Evolutionary conservation across 2,797 vertebrate species (phyloP), one percentile per base, ranked within the genome.

Genomic region (Nothura maculosa): DNA sequence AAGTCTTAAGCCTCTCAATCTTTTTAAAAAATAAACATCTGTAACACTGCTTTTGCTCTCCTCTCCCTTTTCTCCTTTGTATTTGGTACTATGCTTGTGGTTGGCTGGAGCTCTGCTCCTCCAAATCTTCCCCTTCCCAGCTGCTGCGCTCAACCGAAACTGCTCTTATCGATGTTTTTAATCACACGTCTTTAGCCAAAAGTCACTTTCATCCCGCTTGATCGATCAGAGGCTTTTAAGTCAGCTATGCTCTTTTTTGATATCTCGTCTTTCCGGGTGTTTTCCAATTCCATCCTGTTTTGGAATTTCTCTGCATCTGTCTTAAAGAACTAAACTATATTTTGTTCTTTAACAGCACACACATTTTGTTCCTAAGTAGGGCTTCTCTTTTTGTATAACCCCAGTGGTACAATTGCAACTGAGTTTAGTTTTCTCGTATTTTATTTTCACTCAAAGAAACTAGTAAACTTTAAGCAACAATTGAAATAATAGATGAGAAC

Each of bases 1-100:
- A 91, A 92, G 28, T 28, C 45, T 86, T 92, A 93, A 92, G 82
- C 55, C 62, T 78, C 62, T 83, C 73, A 92, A 89, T 80, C 69
- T 91, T 89, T 76, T 89, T 45, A 69, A 79, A 34, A 66, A 28
- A 63, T 43, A 47, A 69, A 47, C 62, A 77, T 61, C 62, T 80
- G 42, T 83, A 92, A 75, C 43, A 52, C 36, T 42, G 58, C 58
- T 87, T 77, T 34, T 61, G 18, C 27, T 86, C 32, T 87, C 89
- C 73, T 67, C 47, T 73, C 61, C 5, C 3, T 62, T 85, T 80
- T 58, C 57, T 85, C 50, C 75, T 45, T 6, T 89, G 72, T 47
- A 64, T 89, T 43, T 73, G 43, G 4, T 54, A 64, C 63, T 85
- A 42, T 81, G 78, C 80, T 87, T 70, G 43, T 50, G 18, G 32